Evolutionary conservation across 2,888 invertebrate species (phyloP).

Genomic region (Yponomeuta sedellus): DNA sequence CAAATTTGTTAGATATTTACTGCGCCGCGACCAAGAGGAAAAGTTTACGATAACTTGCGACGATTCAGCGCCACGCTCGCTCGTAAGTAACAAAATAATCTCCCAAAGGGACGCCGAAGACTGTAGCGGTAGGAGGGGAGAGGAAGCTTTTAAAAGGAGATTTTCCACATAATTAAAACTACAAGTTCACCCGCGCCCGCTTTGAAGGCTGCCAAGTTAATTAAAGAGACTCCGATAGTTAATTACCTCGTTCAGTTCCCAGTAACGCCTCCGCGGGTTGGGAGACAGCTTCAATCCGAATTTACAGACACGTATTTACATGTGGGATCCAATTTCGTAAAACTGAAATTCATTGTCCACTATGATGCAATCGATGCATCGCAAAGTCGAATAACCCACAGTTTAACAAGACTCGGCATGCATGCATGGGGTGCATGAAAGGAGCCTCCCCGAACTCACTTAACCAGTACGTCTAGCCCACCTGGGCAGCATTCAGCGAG

Average conservation of each 20-base stretch:
- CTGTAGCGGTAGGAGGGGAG: not conserved
- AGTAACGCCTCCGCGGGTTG: not conserved
- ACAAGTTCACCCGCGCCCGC: slow-evolving; percentile 1
- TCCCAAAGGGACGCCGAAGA: not conserved
- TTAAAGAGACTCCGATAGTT: slow-evolving; percentile 5
- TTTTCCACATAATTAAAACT: slow-evolving; percentile 15
- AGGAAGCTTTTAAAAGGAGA: not conserved
- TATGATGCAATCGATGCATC: too few relatives aligned
- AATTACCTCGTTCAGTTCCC: slow-evolving; percentile 6
- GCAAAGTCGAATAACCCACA: too few relatives aligned
- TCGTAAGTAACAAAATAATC: not conserved
- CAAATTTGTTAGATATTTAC: too few relatives aligned
- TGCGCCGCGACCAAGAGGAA: too few relatives aligned
- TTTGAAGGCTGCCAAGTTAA: slow-evolving; percentile 8
- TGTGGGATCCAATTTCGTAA: too few relatives aligned
- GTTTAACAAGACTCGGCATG: too few relatives aligned
- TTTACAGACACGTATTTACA: too few relatives aligned
- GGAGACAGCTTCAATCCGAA: not conserved
- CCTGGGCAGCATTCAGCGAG: too few relatives aligned
- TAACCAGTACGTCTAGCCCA: too few relatives aligned
- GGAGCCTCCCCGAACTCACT: too few relatives aligned
- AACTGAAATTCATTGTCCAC: too few relatives aligned
- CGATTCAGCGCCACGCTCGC: not conserved
- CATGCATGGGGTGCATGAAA: too few relatives aligned
- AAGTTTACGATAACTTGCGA: not conserved